Evolutionary conservation across 2,888 invertebrate genomes (phyloP), one percentile per base, ranked within the genome.

Genomic region (Melipona bicolor): DNA sequence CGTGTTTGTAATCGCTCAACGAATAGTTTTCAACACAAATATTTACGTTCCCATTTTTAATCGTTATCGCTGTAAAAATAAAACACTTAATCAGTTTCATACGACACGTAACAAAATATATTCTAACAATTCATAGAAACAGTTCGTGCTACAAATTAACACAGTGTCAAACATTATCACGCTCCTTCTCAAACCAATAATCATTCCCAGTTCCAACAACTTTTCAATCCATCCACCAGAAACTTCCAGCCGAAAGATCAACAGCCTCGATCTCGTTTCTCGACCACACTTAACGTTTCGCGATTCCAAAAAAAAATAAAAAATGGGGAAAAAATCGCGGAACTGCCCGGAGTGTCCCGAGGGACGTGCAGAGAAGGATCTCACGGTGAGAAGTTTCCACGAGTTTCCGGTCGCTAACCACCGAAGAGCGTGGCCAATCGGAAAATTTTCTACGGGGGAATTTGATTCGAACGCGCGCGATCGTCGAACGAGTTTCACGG

Each of bases 361-460:
- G 61, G 27, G 19, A 19, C 19, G 24, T 61, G 24, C 61, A 24
- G 21, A 43, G 24, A n/a, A n/a, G 27, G 56, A 56, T n/a, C 49
- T 64, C 64, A 24, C n/a, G n/a, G 19, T 19, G 36, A 17, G 32
- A 77, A 69, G 62, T 72, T 72, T n/a, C 43, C 15, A 2, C 24
- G 43, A 74, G 52, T 21, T 79, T 79, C 52, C 56, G 32, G 6
- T n/a, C 24, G 64, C 24, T 74, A 32, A 32, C 36, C 13, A 64
- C 21, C 62, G 62, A 32, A 64, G 21, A 27, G 64, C 27, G 4
- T 17, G 62, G 21, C 19, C 62, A 62, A 32, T 68, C 52, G 36
- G 61, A n/a, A 75, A 62, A 75, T 54, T 65, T 49, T 32, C 21
- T 49, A 15, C 73, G n/a, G 24, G 24, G 9, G 52, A 72, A 77